Percentiles rank a stretch among this genome's conserved stretches.
phyloP scores from a whole-genome alignment of 1,140 invertebrate species.

The Psilanteris sp. region DNA sequence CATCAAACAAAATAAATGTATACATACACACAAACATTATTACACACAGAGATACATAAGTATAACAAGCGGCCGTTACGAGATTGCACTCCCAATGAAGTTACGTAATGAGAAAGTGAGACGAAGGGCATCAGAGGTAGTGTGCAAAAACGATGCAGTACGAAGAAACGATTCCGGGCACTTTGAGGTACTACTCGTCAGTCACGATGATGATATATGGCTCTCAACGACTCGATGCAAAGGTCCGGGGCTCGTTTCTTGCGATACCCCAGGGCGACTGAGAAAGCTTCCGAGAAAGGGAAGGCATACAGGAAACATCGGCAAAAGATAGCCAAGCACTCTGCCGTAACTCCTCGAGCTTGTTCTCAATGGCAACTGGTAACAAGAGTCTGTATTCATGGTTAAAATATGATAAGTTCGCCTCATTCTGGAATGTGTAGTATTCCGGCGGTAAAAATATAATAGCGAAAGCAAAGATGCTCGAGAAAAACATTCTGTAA shows the following conservation, averaged over 20 bases:
- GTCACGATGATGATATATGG: constrained; percentile 74
- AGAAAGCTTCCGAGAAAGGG: constrained; percentile 19
- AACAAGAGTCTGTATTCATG: constrained; percentile 32
- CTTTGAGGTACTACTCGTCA: constrained; percentile 68
- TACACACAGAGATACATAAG: too few relatives aligned
- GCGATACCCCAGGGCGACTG: constrained; percentile 18
- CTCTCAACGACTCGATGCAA: constrained; percentile 66
- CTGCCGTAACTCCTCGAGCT: constrained; percentile 64
- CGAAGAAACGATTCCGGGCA: constrained; percentile 67
- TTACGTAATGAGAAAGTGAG: constrained; percentile 25
- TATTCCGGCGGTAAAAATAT: constrained; percentile 13
- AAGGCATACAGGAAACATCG: constrained; percentile 53
- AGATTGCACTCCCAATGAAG: constrained; percentile 19
- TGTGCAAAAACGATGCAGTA: constrained; percentile 20
- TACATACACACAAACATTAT: too few relatives aligned
- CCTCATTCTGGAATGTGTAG: not conserved
- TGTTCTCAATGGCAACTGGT: constrained; percentile 19
- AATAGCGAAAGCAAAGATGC: constrained; percentile 3
- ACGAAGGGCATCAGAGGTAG: not conserved
- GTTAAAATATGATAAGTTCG: constrained; percentile 40
- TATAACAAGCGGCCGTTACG: constrained; percentile 11
- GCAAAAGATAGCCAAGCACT: constrained; percentile 68
- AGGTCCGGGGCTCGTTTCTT: constrained; percentile 63
- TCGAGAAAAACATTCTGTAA: constrained; percentile 21
- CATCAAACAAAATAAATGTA: too few relatives aligned